Evolutionary conservation across 2,113 vertebrate species (phyloP).

Genomic region (Meriones unguiculatus): DNA sequence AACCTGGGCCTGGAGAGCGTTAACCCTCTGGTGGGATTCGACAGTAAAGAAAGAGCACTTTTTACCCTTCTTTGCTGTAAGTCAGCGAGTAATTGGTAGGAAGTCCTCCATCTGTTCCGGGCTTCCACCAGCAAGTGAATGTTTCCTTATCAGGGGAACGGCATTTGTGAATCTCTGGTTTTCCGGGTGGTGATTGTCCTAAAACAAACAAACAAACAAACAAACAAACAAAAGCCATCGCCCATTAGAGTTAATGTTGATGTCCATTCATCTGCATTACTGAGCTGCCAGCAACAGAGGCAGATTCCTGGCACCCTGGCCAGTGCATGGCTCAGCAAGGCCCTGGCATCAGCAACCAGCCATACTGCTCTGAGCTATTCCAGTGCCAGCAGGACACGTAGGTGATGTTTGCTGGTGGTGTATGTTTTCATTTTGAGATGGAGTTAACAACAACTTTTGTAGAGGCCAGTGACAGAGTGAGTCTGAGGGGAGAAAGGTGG

Average conservation of each 20-base stretch:
- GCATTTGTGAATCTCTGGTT: conserved; percentile 90
- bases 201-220: conserved; percentile 62
- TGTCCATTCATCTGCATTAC: neutral
- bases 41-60: neutral
- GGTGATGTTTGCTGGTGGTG: neutral
- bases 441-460: neutral
- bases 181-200: conserved; percentile 91
- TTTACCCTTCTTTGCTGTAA: conserved; percentile 94
- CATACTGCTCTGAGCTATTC: neutral
- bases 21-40: neutral
- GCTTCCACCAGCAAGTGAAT: conserved; percentile 97
- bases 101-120: conserved; percentile 91
- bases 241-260: neutral
- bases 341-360: neutral
- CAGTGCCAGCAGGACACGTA: neutral
- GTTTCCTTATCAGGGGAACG: conserved; percentile 96
- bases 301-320: neutral
- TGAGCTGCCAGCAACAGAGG: neutral
- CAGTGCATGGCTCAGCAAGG: neutral
- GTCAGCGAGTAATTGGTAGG: conserved; percentile 91
- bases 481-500: neutral
- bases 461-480: neutral
- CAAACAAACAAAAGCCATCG: conserved; percentile 72
- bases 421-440: neutral
- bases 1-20: no score